Conservation (phyloP, 1,140 invertebrate genomes). For the Melitaea cinxia region DNA sequence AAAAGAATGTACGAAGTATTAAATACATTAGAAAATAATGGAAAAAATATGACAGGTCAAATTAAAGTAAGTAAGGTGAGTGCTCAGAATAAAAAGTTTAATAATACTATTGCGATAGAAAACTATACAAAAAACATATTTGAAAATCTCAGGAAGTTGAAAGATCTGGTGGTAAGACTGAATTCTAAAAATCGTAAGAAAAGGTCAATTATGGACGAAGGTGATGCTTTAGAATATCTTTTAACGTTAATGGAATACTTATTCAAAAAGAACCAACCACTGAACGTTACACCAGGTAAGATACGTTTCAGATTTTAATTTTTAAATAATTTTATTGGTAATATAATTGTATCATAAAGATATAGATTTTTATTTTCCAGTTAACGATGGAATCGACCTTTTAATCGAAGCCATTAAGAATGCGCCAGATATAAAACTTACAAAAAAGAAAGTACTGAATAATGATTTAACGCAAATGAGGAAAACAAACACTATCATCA, state of each 20-base stretch:
- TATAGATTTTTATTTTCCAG: slow-evolving; percentile 56
- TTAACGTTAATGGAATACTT: slow-evolving; percentile 69
- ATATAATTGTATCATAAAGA: no score
- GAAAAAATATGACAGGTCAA: slow-evolving; percentile 19
- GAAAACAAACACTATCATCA: neutral
- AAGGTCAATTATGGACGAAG: slow-evolving; percentile 46
- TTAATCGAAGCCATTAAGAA: slow-evolving; percentile 68
- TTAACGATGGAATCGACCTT: slow-evolving; percentile 65
- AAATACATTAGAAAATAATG: slow-evolving; percentile 41
- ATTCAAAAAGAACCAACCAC: slow-evolving; percentile 53
- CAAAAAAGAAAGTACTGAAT: slow-evolving; percentile 39
- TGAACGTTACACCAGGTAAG: slow-evolving; percentile 51
- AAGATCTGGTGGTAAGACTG: slow-evolving; percentile 46
- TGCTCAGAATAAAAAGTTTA: slow-evolving; percentile 27
- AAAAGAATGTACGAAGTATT: slow-evolving; percentile 57
- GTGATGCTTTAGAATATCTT: slow-evolving; percentile 61
- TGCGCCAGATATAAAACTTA: slow-evolving; percentile 64
- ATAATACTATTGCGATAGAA: slow-evolving; percentile 41
- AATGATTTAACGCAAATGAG: neutral
- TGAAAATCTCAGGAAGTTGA: slow-evolving; percentile 59
- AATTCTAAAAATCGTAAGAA: slow-evolving; percentile 47
- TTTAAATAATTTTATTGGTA: neutral
- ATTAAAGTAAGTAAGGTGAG: slow-evolving; percentile 34
- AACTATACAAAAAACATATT: slow-evolving; percentile 57
- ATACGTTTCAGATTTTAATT: slow-evolving; percentile 6